phyloP scores from a whole-genome alignment of 2,797 vertebrate species.

The Valencia hispanica region DNA sequence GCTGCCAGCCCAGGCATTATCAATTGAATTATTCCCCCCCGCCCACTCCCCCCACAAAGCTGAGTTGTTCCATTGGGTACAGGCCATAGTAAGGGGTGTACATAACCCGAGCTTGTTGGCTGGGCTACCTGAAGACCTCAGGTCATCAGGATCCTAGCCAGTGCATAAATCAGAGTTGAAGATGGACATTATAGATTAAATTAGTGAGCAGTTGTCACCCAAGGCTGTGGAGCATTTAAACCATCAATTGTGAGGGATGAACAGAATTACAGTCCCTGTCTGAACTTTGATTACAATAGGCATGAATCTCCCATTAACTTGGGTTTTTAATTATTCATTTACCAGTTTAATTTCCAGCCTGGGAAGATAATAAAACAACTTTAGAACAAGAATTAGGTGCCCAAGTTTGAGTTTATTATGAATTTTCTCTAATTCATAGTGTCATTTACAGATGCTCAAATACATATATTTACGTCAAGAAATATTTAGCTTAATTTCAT shows the following conservation, averaged over 20 bases:
- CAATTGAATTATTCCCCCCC: background rate
- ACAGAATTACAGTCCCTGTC: background rate
- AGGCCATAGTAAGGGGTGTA: background rate
- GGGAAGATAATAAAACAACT: background rate
- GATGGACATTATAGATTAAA: constrained; percentile 46
- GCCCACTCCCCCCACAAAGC: constrained; percentile 3
- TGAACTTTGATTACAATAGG: background rate
- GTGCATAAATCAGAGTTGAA: constrained; percentile 55
- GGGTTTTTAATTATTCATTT: background rate
- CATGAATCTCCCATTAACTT: background rate
- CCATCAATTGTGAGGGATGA: constrained; percentile 34
- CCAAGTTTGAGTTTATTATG: background rate
- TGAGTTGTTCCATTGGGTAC: background rate
- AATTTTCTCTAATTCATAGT: background rate
- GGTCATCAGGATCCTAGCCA: constrained; percentile 43
- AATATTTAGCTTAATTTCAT: background rate
- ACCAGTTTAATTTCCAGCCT: background rate
- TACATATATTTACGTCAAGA: background rate
- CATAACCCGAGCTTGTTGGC: constrained; percentile 23
- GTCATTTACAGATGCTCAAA: background rate
- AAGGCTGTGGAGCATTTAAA: constrained; percentile 27
- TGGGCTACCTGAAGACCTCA: constrained; percentile 31
- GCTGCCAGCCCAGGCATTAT: constrained; percentile 38
- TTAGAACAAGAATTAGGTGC: background rate
- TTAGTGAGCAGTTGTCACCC: constrained; percentile 41